phyloP scores from a whole-genome alignment of 2,113 vertebrate species.

The Eulemur rufifrons region DNA sequence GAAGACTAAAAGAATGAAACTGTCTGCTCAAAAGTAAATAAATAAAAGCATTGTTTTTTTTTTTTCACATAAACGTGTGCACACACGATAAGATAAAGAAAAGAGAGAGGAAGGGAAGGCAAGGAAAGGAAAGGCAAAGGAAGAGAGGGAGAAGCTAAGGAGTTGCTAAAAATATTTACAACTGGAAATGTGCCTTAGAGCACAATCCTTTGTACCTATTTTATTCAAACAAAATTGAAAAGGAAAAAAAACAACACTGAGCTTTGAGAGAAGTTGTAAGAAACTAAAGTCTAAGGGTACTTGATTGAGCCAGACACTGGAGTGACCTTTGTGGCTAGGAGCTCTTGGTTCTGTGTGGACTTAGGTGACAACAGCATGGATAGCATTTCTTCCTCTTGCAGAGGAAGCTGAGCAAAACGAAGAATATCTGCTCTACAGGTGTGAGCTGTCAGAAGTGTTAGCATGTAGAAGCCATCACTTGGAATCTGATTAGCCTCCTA shows the following conservation, averaged over 20 bases:
- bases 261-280: not conserved
- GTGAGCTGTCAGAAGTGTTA: not conserved
- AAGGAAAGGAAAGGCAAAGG: not conserved
- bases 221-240: slow-evolving; percentile 17
- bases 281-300: fast-evolving
- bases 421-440: fast-evolving
- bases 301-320: not conserved
- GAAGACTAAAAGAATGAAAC: not conserved
- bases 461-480: fast-evolving
- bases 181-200: not conserved
- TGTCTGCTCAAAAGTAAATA: not conserved
- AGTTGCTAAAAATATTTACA: not conserved
- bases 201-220: not conserved
- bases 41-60: not conserved
- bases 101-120: not conserved
- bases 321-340: not conserved
- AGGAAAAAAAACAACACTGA: not conserved
- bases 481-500: not conserved
- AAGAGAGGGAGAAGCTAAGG: not conserved
- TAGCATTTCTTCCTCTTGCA: not conserved
- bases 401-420: not conserved
- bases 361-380: fast-evolving
- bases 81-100: not conserved
- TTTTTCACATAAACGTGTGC: not conserved
- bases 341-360: not conserved